Conservation (phyloP, 2,797 vertebrate genomes). For the Molossus alvarezi region DNA sequence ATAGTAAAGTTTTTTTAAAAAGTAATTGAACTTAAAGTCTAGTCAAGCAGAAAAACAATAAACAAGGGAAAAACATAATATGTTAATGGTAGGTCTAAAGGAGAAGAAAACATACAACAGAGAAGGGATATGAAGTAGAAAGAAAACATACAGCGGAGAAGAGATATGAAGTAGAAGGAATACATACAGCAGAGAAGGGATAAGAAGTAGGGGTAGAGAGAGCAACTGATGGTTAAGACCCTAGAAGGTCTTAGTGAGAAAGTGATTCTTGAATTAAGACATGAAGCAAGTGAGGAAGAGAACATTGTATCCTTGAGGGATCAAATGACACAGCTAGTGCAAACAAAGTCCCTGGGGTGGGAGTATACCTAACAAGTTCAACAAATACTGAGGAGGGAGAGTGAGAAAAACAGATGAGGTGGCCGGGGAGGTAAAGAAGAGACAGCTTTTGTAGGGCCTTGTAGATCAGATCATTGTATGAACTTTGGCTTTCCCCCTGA, state of each 20-base stretch:
- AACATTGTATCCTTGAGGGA: not conserved
- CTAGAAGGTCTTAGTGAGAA: not conserved
- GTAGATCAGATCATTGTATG: no score
- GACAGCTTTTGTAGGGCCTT: no score
- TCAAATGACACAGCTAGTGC: not conserved
- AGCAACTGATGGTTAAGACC: not conserved
- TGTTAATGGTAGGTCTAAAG: not conserved
- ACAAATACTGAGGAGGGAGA: not conserved
- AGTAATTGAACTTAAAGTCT: not conserved
- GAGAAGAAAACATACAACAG: not conserved
- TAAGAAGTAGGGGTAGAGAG: not conserved
- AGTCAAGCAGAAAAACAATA: not conserved
- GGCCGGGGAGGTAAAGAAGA: not conserved
- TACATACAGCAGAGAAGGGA: not conserved
- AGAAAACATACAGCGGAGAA: not conserved
- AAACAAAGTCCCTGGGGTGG: not conserved
- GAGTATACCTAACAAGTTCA: not conserved
- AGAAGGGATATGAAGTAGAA: not conserved
- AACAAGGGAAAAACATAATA: not conserved
- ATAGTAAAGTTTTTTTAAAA: not conserved
- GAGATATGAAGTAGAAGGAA: not conserved
- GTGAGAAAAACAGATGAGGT: not conserved
- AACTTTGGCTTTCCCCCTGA: not conserved
- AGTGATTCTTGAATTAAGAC: not conserved
- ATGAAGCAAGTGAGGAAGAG: not conserved